Evolutionary conservation across 2,113 vertebrate species (phyloP).

Genomic region (Siniperca chuatsi): DNA sequence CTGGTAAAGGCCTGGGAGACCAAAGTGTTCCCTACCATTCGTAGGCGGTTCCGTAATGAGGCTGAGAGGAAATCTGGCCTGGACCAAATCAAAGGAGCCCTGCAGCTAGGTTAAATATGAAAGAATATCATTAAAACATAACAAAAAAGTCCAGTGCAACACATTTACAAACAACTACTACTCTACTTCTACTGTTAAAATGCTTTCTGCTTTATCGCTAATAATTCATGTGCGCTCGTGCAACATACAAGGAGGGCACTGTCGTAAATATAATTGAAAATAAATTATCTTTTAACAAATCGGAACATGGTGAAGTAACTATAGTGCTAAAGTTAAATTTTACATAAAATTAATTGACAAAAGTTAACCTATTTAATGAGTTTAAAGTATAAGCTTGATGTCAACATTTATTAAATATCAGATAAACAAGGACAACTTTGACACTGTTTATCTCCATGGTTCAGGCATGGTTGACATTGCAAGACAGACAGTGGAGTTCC

Average conservation of each 20-base stretch:
- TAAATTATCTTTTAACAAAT: constrained; percentile 1
- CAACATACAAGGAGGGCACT: neutral
- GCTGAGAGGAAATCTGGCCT: constrained; percentile 97
- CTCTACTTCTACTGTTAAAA: neutral
- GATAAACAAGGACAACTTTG: neutral
- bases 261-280: neutral
- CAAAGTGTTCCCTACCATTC: constrained; percentile 97
- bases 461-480: constrained; percentile 94
- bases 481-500: constrained; percentile 96
- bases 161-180: neutral
- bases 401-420: constrained; percentile 3
- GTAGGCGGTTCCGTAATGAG: constrained; percentile 98
- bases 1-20: constrained; percentile 99
- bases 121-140: neutral
- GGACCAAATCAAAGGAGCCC: constrained; percentile 98
- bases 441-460: neutral
- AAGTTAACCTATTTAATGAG: neutral
- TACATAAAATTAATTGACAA: neutral
- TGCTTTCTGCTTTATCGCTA: neutral
- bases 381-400: neutral
- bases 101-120: constrained; percentile 90
- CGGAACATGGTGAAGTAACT: neutral
- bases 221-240: neutral
- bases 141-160: neutral
- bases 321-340: neutral